Percentiles rank a stretch among this genome's conserved stretches.
Evolutionary conservation across 2,113 vertebrate species (phyloP).

Genomic region (Phylloscopus whistleri): DNA sequence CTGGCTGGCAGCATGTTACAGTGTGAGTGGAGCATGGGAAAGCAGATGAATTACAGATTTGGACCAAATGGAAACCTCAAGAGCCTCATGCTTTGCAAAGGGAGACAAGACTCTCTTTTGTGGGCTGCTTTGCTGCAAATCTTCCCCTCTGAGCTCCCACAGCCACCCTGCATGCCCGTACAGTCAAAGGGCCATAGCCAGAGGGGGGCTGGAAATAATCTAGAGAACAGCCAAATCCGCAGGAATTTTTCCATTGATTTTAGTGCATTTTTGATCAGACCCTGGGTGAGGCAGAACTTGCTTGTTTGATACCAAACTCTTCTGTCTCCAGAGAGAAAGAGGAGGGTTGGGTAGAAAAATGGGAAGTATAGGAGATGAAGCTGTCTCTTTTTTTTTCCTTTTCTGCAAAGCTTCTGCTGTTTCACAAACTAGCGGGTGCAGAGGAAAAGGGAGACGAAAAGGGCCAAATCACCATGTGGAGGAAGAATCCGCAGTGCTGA

Average conservation of each 20-base stretch:
- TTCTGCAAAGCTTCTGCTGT: not conserved
- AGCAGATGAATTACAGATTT: not conserved
- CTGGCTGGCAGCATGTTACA: not conserved
- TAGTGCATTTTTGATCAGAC: not conserved
- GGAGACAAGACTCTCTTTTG: not conserved
- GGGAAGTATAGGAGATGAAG: not conserved
- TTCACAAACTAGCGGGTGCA: not conserved
- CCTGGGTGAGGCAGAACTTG: not conserved
- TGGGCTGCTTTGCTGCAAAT: not conserved
- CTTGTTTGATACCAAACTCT: not conserved
- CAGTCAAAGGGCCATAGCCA: not conserved
- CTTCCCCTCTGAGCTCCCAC: not conserved
- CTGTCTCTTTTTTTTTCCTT: not conserved
- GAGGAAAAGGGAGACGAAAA: not conserved
- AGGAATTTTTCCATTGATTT: not conserved
- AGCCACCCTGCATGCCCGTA: accelerated
- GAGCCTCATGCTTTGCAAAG: not conserved
- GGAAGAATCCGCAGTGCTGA: not conserved
- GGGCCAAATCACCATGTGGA: not conserved
- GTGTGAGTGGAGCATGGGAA: not conserved
- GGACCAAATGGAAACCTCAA: not conserved
- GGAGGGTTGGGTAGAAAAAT: not conserved
- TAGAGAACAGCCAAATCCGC: not conserved
- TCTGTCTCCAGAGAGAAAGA: not conserved
- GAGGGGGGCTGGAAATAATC: not conserved